Evolutionary conservation across 2,797 vertebrate genomes (phyloP), one percentile per base, ranked within the genome.

Genomic region (Gorsachius magnificus): DNA sequence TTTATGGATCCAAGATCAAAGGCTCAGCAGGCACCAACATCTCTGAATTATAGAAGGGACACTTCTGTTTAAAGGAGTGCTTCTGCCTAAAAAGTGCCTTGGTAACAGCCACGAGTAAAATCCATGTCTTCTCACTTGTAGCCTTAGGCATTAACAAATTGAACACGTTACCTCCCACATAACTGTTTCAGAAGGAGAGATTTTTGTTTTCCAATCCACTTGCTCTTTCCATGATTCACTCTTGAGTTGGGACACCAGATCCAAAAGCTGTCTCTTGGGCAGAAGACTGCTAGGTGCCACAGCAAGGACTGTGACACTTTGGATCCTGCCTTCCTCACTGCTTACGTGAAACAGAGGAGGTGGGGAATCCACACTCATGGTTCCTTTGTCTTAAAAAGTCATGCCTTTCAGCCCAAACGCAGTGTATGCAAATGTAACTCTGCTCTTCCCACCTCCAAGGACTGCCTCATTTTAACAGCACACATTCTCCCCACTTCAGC

Each of bases 141-240:
- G 87, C 78, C 84, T 87, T 63, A 74, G 84, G 93, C 35, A 4
- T 56, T 89, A 72, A 64, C 80, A 69, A 89, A 25, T 31, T 60
- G 58, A 90, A 76, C 2, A 5, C 54, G 74, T 71, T 79, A 61
- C 87, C 66, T 95, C 91, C 66, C 74, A 84, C 91, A 76, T 84
- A 91, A 63, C 87, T 89, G 46, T 87, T 63, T 93, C 70, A 89
- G 51, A 65, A 87, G 29, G 46, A 84, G 35, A 58, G n/a, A 61
- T 58, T 90, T 90, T 90, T 95, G 46, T 70, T 82, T 87, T 79
- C 33, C 66, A 58, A n/a, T 85, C 38, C 81, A 72, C 74, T 58
- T 51, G 74, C 15, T 82, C 21, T 51, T 96, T 20, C 57, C 36
- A 46, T 87, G 83, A 89, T 81, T 71, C 65, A 31, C 9, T 68